Evolutionary conservation across 2,888 invertebrate species (phyloP).

Genomic region (Stramonita haemastoma): DNA sequence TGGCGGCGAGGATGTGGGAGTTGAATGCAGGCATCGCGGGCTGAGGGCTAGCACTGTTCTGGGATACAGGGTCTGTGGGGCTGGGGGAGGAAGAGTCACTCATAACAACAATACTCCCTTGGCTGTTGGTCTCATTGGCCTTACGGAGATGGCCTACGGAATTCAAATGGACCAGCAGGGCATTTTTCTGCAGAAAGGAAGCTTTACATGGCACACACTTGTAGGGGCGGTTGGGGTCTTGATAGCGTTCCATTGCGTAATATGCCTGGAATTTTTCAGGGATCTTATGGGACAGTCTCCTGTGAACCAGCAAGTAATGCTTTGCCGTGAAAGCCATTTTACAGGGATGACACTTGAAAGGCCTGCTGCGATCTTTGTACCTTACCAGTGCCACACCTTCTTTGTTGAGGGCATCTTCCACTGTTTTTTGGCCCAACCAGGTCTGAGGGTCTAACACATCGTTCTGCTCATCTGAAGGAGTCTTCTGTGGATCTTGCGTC

Average conservation of each 20-base stretch:
- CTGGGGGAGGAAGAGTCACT: neutral
- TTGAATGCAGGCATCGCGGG: too few species aligned
- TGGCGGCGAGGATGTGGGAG: too few species aligned
- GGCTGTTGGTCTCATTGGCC: constrained; percentile 81
- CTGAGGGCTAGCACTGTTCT: neutral
- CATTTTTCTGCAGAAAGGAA: constrained; percentile 94
- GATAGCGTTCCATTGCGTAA: constrained; percentile 80
- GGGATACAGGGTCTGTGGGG: neutral
- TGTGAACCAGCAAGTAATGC: constrained; percentile 92
- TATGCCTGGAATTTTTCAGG: constrained; percentile 84
- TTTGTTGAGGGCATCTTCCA: constrained; percentile 92
- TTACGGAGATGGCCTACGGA: constrained; percentile 97
- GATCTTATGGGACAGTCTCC: constrained; percentile 93
- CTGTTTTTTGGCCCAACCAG: constrained; percentile 37
- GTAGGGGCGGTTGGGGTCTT: constrained; percentile 95
- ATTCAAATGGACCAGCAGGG: constrained; percentile 94
- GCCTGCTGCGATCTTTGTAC: constrained; percentile 92
- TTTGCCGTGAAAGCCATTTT: constrained; percentile 95
- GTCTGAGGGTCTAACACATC: neutral
- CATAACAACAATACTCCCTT: neutral
- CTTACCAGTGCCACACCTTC: constrained; percentile 93
- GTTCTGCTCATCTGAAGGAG: neutral
- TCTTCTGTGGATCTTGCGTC: neutral
- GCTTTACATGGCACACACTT: constrained; percentile 98
- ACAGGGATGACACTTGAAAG: constrained; percentile 95